Evolutionary conservation across 2,888 invertebrate species (phyloP).

Genomic region (Papilio elwesi): DNA sequence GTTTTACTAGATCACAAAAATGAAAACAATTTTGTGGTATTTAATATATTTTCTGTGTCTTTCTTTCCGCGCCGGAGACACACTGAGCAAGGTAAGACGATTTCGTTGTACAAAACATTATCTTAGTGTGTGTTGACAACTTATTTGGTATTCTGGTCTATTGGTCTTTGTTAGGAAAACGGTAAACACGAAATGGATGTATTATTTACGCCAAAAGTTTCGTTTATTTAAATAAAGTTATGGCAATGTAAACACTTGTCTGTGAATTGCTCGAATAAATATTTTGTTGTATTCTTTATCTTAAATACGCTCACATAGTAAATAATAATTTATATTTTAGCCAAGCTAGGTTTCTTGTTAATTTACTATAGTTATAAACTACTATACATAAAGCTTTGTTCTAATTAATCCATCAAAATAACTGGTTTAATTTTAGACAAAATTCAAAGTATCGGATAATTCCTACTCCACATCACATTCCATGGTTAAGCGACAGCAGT

Average conservation of each 20-base stretch:
- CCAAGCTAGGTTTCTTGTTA: neutral
- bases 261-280: conserved; percentile 16
- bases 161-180: conserved; percentile 16
- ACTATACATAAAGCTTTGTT: too few relatives aligned
- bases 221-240: conserved; percentile 25
- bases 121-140: conserved; percentile 7
- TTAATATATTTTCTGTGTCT: conserved; percentile 59
- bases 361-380: too few relatives aligned
- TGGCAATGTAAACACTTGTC: neutral
- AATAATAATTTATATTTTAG: neutral
- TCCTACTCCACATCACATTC: conserved; percentile 44
- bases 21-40: conserved; percentile 59
- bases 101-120: conserved; percentile 38
- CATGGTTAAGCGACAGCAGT: conserved; percentile 42
- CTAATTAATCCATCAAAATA: neutral
- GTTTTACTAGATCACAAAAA: conserved; percentile 33
- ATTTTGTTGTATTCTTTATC: neutral
- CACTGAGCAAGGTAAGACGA: conserved; percentile 62
- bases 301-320: neutral
- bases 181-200: conserved; percentile 16
- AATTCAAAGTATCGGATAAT: conserved; percentile 49
- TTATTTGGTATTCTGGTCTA: conserved; percentile 15
- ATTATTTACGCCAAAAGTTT: conserved; percentile 13
- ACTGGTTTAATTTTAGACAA: conserved; percentile 48
- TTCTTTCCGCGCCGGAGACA: conserved; percentile 50